Percentiles rank a stretch among this genome's conserved stretches.
Evolutionary conservation across 2,888 invertebrate species (phyloP).

Genomic region (Nysson spinosus): DNA sequence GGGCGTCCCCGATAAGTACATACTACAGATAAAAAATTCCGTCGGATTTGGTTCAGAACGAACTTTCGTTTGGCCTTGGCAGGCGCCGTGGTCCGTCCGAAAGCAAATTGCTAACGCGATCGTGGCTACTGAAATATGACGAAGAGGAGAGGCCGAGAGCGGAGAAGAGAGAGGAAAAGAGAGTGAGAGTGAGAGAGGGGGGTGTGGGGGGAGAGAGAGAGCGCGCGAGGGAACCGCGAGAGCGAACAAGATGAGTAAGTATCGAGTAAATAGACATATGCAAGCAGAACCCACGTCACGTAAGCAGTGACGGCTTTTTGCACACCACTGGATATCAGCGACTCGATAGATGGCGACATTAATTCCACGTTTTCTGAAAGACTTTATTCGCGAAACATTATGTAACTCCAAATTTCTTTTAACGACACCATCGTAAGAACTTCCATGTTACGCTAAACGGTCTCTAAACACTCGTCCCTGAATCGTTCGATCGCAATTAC

Average conservation of each 20-base stretch:
- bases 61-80: constrained; percentile 62
- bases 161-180: not conserved
- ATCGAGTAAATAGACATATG: constrained; percentile 51
- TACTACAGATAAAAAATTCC: constrained; percentile 66
- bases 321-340: constrained; percentile 32
- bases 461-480: too few species aligned
- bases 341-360: constrained; percentile 55
- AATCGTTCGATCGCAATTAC: not conserved
- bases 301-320: constrained; percentile 38
- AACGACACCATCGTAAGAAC: too few species aligned
- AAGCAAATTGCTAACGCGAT: constrained; percentile 52
- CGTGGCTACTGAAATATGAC: constrained; percentile 45
- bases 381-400: constrained; percentile 40
- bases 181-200: too few species aligned
- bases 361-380: constrained; percentile 39
- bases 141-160: not conserved
- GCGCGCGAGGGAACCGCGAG: constrained; percentile 13
- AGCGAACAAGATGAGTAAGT: constrained; percentile 32
- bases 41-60: constrained; percentile 57
- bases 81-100: constrained; percentile 47
- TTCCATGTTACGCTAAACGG: too few species aligned
- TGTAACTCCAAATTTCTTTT: constrained; percentile 45
- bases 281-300: constrained; percentile 39
- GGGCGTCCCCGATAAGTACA: constrained; percentile 68
- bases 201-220: constrained; percentile 21